Evolutionary conservation across 2,113 vertebrate genomes (phyloP).

Genomic region (Hemichromis elongatus): DNA sequence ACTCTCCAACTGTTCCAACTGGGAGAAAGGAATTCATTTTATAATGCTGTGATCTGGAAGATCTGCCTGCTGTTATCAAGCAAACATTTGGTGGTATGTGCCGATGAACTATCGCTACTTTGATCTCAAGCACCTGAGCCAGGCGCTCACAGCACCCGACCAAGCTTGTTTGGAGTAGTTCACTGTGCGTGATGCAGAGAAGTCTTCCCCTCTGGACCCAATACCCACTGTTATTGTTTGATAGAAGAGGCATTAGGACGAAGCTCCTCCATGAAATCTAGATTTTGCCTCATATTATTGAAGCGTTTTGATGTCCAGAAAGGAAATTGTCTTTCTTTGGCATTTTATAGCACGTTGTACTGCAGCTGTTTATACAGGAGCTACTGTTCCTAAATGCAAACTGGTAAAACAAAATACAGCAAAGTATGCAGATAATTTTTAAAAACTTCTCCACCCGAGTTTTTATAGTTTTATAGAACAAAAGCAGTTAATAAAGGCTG

Average conservation of each 20-base stretch:
- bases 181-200: constrained; percentile 53
- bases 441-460: background rate
- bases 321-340: constrained; percentile 59
- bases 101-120: constrained; percentile 52
- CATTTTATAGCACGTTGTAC: background rate
- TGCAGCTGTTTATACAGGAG: background rate
- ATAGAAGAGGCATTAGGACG: constrained; percentile 62
- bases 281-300: constrained; percentile 50
- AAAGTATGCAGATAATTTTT: background rate
- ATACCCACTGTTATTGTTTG: constrained; percentile 63
- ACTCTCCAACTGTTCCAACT: constrained; percentile 8
- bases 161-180: constrained; percentile 8
- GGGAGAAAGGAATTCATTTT: constrained; percentile 41
- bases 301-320: constrained; percentile 39
- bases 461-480: background rate
- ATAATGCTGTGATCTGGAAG: constrained; percentile 48
- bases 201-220: constrained; percentile 55
- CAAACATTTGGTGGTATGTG: constrained; percentile 57
- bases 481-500: background rate
- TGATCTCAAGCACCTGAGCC: constrained; percentile 56
- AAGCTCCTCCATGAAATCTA: constrained; percentile 44
- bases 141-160: background rate
- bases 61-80: constrained; percentile 57
- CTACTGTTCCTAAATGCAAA: background rate
- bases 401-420: background rate